A percentile compares a stretch with the other conserved stretches of the same genome.
These are phyloP conservation scores for Ecliptopera silaceata DNA, from an alignment of 2,888 invertebrate species.

Conservation along the genomic window DNA sequence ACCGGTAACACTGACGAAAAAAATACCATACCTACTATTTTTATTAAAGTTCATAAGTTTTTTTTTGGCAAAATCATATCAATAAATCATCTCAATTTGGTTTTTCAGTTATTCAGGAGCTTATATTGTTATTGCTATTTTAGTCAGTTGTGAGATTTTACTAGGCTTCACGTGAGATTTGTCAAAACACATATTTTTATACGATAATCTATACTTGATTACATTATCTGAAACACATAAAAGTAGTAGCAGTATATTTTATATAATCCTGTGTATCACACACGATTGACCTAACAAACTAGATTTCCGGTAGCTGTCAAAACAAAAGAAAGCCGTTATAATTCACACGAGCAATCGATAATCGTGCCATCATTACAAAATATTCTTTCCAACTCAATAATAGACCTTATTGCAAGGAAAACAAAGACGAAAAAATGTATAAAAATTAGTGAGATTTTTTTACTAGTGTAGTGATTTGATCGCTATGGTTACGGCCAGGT, in stretches of 20 bases:
- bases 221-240: background rate
- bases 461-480: conserved; percentile 73
- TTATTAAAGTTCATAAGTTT: too few relatives aligned
- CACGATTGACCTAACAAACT: conserved; percentile 28
- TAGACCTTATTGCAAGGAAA: conserved; percentile 28
- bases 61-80: too few relatives aligned
- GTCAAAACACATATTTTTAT: too few relatives aligned
- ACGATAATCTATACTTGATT: too few relatives aligned
- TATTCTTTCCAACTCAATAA: conserved; percentile 9
- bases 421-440: too few relatives aligned
- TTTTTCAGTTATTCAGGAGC: too few relatives aligned
- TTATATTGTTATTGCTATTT: too few relatives aligned
- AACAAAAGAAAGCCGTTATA: conserved; percentile 65
- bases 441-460: background rate
- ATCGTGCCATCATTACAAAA: conserved; percentile 51
- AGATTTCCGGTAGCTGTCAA: conserved; percentile 41
- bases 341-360: conserved; percentile 55
- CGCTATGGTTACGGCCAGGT: conserved; percentile 81
- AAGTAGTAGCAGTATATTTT: background rate
- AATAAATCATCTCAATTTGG: too few relatives aligned
- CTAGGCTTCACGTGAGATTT: too few relatives aligned
- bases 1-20: too few relatives aligned
- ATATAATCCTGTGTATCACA: conserved; percentile 25
- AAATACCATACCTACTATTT: too few relatives aligned
- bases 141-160: too few relatives aligned